A percentile compares a stretch with the other conserved stretches of the same genome.
These are phyloP conservation scores for Amblyteles armatorius DNA, from an alignment of 2,888 invertebrate species.

Conservation along the genomic window DNA sequence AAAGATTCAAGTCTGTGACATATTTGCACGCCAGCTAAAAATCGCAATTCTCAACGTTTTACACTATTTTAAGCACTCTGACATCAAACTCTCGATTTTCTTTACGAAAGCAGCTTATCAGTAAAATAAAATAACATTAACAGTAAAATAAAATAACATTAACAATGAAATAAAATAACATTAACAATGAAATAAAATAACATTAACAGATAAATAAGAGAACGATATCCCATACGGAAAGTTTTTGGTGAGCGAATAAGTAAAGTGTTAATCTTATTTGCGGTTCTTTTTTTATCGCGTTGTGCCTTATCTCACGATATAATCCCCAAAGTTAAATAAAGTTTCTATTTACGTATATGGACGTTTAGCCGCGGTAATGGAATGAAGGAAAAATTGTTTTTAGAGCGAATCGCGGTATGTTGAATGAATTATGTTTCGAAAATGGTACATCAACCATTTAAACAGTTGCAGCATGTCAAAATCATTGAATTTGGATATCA, in stretches of 20 bases:
- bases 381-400: not conserved
- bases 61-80: too few relatives aligned
- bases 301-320: not conserved
- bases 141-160: not conserved
- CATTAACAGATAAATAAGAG: not conserved
- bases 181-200: too few relatives aligned
- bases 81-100: too few relatives aligned
- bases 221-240: not conserved
- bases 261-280: not conserved
- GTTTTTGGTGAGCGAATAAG: not conserved
- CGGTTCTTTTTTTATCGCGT: not conserved
- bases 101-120: too few relatives aligned
- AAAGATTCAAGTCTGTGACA: too few relatives aligned
- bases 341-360: not conserved
- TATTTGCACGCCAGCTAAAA: too few relatives aligned
- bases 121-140: too few relatives aligned
- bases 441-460: not conserved
- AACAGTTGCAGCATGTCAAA: not conserved
- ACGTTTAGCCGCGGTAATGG: not conserved
- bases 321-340: not conserved
- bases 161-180: too few relatives aligned
- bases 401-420: not conserved
- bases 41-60: too few relatives aligned
- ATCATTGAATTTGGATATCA: not conserved
- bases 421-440: not conserved